phyloP scores from a whole-genome alignment of 1,140 invertebrate species.

The Aphaenogaster floridana region DNA sequence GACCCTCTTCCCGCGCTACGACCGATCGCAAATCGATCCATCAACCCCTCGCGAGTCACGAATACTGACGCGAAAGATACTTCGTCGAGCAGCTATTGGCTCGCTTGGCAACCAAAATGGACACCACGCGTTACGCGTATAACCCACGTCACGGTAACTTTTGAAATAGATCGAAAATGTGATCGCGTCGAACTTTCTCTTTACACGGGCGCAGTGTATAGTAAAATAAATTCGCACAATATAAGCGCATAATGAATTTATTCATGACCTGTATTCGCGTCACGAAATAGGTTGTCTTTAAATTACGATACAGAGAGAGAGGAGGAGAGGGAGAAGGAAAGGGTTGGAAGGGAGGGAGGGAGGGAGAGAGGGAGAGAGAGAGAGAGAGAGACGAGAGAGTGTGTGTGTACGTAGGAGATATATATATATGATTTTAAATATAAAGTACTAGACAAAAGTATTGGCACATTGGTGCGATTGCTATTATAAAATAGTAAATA shows the following conservation, averaged over 20 bases:
- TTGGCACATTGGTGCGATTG: too few relatives aligned
- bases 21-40: constrained; percentile 76
- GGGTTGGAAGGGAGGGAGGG: too few relatives aligned
- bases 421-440: too few relatives aligned
- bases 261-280: neutral
- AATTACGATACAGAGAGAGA: neutral
- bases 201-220: neutral
- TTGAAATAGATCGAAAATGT: constrained; percentile 57
- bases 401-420: too few relatives aligned
- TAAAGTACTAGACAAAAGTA: too few relatives aligned
- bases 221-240: constrained; percentile 39
- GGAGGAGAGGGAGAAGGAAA: too few relatives aligned
- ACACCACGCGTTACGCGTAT: constrained; percentile 47
- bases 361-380: too few relatives aligned
- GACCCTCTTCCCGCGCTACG: constrained; percentile 52
- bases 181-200: constrained; percentile 51
- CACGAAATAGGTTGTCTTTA: constrained; percentile 1
- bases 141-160: constrained; percentile 46
- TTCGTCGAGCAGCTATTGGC: constrained; percentile 50
- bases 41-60: constrained; percentile 70
- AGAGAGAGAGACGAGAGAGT: too few relatives aligned
- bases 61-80: constrained; percentile 67
- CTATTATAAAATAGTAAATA: too few relatives aligned
- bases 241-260: constrained; percentile 16
- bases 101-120: constrained; percentile 62